Base-by-base conservation (phyloP, 1,140 invertebrate species). In the Drosophila mayri region DNA sequence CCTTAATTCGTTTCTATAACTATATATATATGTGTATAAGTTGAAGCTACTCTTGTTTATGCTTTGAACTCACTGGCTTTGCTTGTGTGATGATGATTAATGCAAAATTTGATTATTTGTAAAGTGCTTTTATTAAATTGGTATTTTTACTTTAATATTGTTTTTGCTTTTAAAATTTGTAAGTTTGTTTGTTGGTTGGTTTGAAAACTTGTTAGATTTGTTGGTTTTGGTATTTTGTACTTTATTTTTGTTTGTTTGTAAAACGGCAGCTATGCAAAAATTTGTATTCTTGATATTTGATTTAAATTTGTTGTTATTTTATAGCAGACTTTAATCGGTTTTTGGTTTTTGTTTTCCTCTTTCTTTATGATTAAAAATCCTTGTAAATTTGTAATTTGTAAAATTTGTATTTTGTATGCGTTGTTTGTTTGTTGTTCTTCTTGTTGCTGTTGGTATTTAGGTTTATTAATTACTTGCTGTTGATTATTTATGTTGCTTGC, bases 371-470 rank as follows among this genome's bases (percentile, higher is more conserved):
- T 54, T 41, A 65, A 59, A 81, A 85, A 81, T 81, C 54, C 62
- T 85, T 85, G 82, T 85, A 85, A 77, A 84, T 84, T 84, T 84
- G 81, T 84, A 85, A 85, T 85, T 85, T 84, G 81, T 84, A 84
- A 87, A 77, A 87, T 84, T 87, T 87, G 84, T 86, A 86, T 83
- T 87, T 88, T 83, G 73, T 88, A 81, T 88, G 84, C 85, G 84
- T 88, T 88, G 81, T 80, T 84, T 52, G 28, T 62, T 77, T 68
- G 28, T 76, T 44, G 58, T 73, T 68, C 6, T 52, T 72, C 44
- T 73, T 74, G 71, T 78, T 73, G 57, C 52, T 80, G 63, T 65
- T 77, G 64, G 41, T 81, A 66, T 74, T 75, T 62, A 65, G 54
- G 46, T 57, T 61, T 77, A 50, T 49, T 63, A 44, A 40, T 61